Percentiles rank a stretch among this genome's conserved stretches.
These are phyloP conservation scores for Andrena cerasifolii DNA, from an alignment of 1,140 invertebrate genomes.

Conservation along the genomic window DNA sequence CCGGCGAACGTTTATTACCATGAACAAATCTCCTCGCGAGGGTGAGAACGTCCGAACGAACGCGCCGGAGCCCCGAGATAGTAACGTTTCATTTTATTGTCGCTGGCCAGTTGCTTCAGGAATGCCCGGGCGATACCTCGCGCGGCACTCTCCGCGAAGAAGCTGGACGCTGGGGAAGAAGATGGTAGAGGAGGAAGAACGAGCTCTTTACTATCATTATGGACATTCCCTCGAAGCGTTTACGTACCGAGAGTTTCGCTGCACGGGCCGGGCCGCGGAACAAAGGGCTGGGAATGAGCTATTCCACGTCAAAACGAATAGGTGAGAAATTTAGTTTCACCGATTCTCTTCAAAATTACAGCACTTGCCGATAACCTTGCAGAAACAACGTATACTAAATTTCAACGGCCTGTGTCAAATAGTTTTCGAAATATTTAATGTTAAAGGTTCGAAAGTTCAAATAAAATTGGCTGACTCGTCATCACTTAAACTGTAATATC, in stretches of 20 bases:
- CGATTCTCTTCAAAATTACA: too few relatives aligned
- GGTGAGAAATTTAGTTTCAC: too few relatives aligned
- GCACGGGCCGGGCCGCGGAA: not conserved
- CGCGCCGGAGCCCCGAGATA: constrained; percentile 76
- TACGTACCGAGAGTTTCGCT: constrained; percentile 68
- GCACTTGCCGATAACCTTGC: too few relatives aligned
- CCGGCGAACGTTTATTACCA: constrained; percentile 71
- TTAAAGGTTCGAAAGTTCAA: too few relatives aligned
- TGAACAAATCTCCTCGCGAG: constrained; percentile 72
- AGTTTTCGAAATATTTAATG: too few relatives aligned
- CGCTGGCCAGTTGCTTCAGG: constrained; percentile 71
- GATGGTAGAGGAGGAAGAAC: constrained; percentile 37
- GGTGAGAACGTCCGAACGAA: constrained; percentile 58
- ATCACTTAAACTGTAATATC: too few relatives aligned
- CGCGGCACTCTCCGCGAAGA: constrained; percentile 68
- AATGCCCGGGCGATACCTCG: constrained; percentile 73
- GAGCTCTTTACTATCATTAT: constrained; percentile 66
- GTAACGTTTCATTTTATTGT: constrained; percentile 80
- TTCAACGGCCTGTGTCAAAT: too few relatives aligned
- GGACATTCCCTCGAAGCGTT: constrained; percentile 50
- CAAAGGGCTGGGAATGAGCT: constrained; percentile 1
- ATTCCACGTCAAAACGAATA: too few relatives aligned
- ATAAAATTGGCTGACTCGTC: too few relatives aligned
- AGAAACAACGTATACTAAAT: too few relatives aligned
- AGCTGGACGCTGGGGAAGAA: constrained; percentile 15